Evolutionary conservation across 2,888 invertebrate species (phyloP), one percentile per base, ranked within the genome.

Genomic region (Tachina grossa): DNA sequence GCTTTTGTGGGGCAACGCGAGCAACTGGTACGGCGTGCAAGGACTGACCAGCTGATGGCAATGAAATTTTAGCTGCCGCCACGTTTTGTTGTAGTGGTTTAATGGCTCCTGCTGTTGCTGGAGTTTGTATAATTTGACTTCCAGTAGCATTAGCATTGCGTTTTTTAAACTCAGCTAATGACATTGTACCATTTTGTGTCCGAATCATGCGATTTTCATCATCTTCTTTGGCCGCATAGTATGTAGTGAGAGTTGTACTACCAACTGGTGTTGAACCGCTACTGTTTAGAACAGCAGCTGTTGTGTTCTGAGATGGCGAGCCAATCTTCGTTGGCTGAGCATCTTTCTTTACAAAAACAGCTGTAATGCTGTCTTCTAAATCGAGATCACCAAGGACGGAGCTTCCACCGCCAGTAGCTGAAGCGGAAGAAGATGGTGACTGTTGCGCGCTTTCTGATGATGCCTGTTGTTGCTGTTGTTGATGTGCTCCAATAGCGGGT

Each of bases 331-430:
- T 88, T 51, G 90, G 89, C 65, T 91, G 92, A 13, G 85, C 88
- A 43, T 92, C 90, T 77, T 92, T 92, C 57, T 92, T 92, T 0
- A 93, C 90, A 31, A 92, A 90, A 0, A 90, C 91, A 0, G 92
- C 92, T 85, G 92, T 91, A 47, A 93, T 92, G 72, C 92, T 91
- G 3, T 93, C 93, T 87, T 93, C 93, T 47, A 92, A 87, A 75
- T 93, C 92, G 55, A 91, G 80, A 8, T 88, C 89, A 78, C 88
- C 89, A 39, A 87, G 88, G 69, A 57, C 84, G 49, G 85, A 59
- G 39, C 68, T 69, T 49, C 53, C 49, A 9, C 74, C 57, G 53
- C 72, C 31, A 80, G 63, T 57, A 43, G 74, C 2, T 63, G 49
- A 41, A 22, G 45, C 19, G 39, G 66, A 69, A 4, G 81, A 47